Percentiles rank a stretch among this genome's conserved stretches.
These are phyloP conservation scores for Drosophila anomalata DNA, from an alignment of 2,888 invertebrate species.

Conservation along the genomic window DNA sequence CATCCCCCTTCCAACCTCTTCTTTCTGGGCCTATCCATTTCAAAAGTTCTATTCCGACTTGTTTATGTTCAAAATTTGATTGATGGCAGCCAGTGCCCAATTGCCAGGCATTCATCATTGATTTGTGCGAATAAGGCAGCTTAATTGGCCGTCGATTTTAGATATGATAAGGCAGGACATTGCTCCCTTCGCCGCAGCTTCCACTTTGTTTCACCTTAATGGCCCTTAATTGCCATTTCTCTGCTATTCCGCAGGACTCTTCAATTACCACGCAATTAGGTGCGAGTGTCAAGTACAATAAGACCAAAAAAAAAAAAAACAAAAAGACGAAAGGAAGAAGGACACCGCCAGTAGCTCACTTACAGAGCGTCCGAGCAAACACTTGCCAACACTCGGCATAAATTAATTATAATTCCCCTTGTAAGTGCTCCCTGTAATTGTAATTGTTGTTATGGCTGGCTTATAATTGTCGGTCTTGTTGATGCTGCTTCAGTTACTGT, in stretches of 20 bases:
- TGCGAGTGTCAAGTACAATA: conserved; percentile 25
- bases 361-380: conserved; percentile 34
- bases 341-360: conserved; percentile 46
- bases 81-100: conserved; percentile 26
- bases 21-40: not conserved
- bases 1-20: conserved; percentile 4
- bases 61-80: conserved; percentile 34
- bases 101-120: conserved; percentile 34
- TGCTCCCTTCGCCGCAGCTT: not conserved
- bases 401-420: conserved; percentile 72
- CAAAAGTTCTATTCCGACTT: not conserved
- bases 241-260: conserved; percentile 20
- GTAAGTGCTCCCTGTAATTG: conserved; percentile 52
- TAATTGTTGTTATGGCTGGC: conserved; percentile 55
- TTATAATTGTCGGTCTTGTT: conserved; percentile 50
- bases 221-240: conserved; percentile 41
- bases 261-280: conserved; percentile 37
- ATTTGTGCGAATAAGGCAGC: conserved; percentile 26
- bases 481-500: conserved; percentile 45
- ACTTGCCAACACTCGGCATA: conserved; percentile 56
- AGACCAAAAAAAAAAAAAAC: not conserved
- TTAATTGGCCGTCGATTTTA: conserved; percentile 38
- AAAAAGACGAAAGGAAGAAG: not conserved
- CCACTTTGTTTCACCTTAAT: conserved; percentile 20
- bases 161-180: conserved; percentile 13